Base-by-base conservation (phyloP, 2,888 invertebrate genomes). In the Zonitis immaculata region DNA sequence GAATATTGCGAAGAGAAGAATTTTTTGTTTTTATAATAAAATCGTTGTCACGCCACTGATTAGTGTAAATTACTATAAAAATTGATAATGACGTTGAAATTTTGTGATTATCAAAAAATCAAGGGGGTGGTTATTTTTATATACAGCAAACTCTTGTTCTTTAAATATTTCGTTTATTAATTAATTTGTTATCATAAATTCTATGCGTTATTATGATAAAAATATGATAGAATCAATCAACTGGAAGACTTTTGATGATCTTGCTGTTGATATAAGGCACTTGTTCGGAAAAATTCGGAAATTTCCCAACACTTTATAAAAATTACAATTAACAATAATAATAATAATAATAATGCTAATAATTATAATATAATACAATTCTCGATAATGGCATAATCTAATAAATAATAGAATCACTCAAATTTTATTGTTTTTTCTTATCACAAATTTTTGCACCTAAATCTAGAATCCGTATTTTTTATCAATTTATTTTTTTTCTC, bases 211-310 rank as follows among this genome's bases (percentile, higher is more conserved):
- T 53, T 53, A 55, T 51, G 55, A 57, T 59, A 58, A 54, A 61
- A 57, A 61, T 56, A 54, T 55, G 55, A 47, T 51, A 56, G 47
- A 59, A 44, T 26, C 48, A 54, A 60, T 51, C 61, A 59, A 61
- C 58, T 60, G 66, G 66, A 66, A 66, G 66, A 66, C 66, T 46
- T 35, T 59, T 20, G 51, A 49, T 57, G 64, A 66, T 66, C 62
- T 64, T 66, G 66, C 61, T 66, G 66, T 61, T 60, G 56, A 58
- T 61, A 62, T n/a, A n/a, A 66, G 64, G 62, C 66, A 66, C 64
- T 47, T 59, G 49, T 28, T 27, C 44, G 47, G 47, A 46, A 27
- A 53, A 53, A 49, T 30, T 30, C 1, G 30, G 12, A 12, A 52
- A 56, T 49, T 56, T 56, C n/a, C n/a, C n/a, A 56, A 43, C 42